These are phyloP conservation scores for Orientallactaga sibirica DNA, from an alignment of 2,797 vertebrate species.

Conservation along the genomic window DNA sequence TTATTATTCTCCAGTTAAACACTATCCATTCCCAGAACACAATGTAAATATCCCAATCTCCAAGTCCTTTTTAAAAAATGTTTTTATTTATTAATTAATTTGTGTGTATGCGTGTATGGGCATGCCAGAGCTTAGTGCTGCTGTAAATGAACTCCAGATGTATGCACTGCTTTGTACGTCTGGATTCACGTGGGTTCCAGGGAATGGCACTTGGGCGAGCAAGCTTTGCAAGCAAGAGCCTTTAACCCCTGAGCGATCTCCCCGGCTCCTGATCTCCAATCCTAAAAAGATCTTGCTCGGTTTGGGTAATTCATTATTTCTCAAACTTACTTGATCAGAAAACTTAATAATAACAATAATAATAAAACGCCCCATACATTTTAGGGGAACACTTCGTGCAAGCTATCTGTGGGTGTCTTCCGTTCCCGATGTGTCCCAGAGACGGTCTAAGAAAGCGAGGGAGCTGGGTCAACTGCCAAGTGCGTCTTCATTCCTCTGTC, in stretches of 20 bases:
- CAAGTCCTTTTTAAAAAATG: background rate
- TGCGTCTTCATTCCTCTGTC: background rate
- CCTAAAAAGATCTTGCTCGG: background rate
- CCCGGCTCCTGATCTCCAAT: background rate
- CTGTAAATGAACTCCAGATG: too few relatives aligned
- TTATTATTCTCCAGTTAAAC: background rate
- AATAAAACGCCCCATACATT: background rate
- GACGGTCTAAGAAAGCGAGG: background rate
- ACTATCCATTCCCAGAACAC: background rate
- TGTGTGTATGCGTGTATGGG: too few relatives aligned
- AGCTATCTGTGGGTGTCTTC: background rate
- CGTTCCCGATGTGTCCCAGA: background rate
- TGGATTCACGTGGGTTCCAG: too few relatives aligned
- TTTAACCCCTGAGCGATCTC: too few relatives aligned
- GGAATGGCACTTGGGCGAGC: too few relatives aligned
- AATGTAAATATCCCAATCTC: background rate
- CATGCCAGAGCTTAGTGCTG: too few relatives aligned
- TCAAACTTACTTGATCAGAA: background rate
- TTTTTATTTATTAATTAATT: too few relatives aligned
- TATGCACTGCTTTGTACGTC: too few relatives aligned
- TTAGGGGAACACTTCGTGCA: background rate
- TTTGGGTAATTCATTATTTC: constrained; percentile 17
- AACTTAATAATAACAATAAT: background rate
- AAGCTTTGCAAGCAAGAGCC: too few relatives aligned
- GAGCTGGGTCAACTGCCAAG: background rate